Conservation (phyloP, 1,140 invertebrate genomes). For the Aphaenogaster floridana region DNA sequence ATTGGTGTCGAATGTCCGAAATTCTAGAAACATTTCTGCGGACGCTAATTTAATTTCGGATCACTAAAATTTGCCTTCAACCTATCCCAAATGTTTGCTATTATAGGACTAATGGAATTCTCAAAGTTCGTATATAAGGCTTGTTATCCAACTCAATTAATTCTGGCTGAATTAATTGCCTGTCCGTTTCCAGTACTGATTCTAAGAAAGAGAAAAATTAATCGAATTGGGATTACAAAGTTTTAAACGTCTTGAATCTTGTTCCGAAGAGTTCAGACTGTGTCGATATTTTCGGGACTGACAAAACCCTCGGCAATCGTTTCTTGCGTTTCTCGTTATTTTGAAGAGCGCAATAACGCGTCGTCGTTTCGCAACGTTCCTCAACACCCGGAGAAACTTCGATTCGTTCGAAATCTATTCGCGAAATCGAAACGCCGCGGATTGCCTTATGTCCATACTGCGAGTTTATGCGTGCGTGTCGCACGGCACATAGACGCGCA, state of each 20-base stretch:
- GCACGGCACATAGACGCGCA: constrained; percentile 5
- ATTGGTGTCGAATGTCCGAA: neutral
- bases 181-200: neutral
- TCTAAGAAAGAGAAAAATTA: neutral
- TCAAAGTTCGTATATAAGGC: neutral
- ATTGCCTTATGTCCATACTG: neutral
- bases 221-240: neutral
- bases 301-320: neutral
- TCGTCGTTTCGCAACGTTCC: neutral
- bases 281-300: neutral
- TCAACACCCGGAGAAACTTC: constrained; percentile 33
- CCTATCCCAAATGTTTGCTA: constrained; percentile 7
- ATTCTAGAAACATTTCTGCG: neutral
- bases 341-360: neutral
- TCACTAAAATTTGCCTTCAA: neutral
- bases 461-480: constrained; percentile 27
- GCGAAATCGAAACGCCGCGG: constrained; percentile 36
- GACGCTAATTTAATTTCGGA: neutral
- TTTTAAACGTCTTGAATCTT: neutral
- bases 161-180: neutral
- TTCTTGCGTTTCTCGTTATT: neutral
- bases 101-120: neutral
- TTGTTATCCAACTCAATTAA: constrained; percentile 1
- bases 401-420: constrained; percentile 32
- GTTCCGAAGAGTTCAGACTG: neutral